Percentiles rank a stretch among this genome's conserved stretches.
Conservation (phyloP, 2,888 invertebrate genomes). For the Aleiodes leptofemur region DNA sequence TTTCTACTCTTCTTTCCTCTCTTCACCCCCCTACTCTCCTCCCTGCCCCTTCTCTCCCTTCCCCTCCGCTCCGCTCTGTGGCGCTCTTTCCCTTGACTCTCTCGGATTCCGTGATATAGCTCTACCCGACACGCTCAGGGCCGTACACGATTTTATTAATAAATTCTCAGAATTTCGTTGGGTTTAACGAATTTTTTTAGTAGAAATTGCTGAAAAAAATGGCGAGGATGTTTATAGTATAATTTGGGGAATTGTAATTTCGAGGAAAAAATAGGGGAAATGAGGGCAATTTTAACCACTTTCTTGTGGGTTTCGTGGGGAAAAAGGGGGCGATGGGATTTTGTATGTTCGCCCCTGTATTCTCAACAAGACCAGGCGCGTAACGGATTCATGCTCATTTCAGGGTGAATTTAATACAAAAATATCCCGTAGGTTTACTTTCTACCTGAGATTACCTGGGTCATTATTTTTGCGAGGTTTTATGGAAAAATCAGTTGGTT, state of each 20-base stretch:
- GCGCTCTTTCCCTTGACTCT: background rate
- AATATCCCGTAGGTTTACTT: conserved; percentile 12
- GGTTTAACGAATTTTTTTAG: background rate
- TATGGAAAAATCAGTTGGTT: background rate
- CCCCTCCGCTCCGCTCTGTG: background rate
- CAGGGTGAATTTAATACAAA: conserved; percentile 19
- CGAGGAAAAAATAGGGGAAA: background rate
- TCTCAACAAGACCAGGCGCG: conserved; percentile 53
- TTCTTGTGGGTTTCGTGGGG: background rate
- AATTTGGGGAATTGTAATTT: background rate
- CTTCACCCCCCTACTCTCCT: background rate
- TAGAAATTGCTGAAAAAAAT: background rate
- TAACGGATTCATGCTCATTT: conserved; percentile 46
- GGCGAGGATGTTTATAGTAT: background rate
- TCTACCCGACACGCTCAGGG: conserved; percentile 37
- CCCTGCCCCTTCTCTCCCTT: background rate
- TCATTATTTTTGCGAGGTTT: conserved; percentile 2
- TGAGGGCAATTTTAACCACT: background rate
- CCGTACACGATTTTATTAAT: background rate
- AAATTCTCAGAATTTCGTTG: background rate
- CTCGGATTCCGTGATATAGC: conserved; percentile 37
- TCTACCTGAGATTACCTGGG: conserved; percentile 22
- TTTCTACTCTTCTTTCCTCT: conserved; percentile 15
- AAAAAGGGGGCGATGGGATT: background rate
- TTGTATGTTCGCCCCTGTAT: conserved; percentile 47